Percentiles rank a stretch among this genome's conserved stretches.
Conservation (phyloP, 2,113 vertebrate species). For the Amphiprion ocellaris region DNA sequence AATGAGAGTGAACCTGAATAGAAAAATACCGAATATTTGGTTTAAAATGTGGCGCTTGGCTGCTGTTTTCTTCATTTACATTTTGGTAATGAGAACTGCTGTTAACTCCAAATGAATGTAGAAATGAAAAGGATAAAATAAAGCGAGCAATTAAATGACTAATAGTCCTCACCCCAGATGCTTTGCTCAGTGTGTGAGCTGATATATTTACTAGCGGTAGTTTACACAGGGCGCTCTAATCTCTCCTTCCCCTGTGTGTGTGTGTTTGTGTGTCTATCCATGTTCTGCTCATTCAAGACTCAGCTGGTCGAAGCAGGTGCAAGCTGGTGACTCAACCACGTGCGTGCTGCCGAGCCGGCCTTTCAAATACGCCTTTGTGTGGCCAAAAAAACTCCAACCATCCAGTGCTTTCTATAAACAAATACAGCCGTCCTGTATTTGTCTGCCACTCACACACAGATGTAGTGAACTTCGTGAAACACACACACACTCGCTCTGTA, state of each 20-base stretch:
- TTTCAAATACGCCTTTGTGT: constrained; percentile 70
- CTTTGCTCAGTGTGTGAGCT: constrained; percentile 36
- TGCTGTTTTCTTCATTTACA: not conserved
- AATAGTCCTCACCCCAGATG: not conserved
- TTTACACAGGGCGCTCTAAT: constrained; percentile 76
- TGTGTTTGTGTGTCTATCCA: constrained; percentile 49
- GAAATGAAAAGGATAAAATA: not conserved
- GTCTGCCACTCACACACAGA: constrained; percentile 7
- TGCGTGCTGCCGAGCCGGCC: constrained; percentile 47
- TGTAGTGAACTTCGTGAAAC: constrained; percentile 25
- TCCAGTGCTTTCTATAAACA: constrained; percentile 61
- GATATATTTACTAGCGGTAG: constrained; percentile 59
- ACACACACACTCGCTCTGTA: constrained; percentile 9
- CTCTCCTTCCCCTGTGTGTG: constrained; percentile 55
- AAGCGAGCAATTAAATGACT: constrained; percentile 1
- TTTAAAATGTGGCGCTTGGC: not conserved
- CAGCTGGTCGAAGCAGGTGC: constrained; percentile 81
- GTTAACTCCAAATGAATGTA: not conserved
- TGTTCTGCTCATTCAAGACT: constrained; percentile 77
- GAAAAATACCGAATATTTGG: not conserved
- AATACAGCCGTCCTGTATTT: constrained; percentile 25
- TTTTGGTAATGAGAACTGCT: not conserved
- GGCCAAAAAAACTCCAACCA: constrained; percentile 45
- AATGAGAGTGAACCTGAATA: not conserved
- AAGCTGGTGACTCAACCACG: constrained; percentile 74